Percentiles rank a stretch among this genome's conserved stretches.
Evolutionary conservation across 2,113 vertebrate genomes (phyloP).

Genomic region (Cathartes aura): DNA sequence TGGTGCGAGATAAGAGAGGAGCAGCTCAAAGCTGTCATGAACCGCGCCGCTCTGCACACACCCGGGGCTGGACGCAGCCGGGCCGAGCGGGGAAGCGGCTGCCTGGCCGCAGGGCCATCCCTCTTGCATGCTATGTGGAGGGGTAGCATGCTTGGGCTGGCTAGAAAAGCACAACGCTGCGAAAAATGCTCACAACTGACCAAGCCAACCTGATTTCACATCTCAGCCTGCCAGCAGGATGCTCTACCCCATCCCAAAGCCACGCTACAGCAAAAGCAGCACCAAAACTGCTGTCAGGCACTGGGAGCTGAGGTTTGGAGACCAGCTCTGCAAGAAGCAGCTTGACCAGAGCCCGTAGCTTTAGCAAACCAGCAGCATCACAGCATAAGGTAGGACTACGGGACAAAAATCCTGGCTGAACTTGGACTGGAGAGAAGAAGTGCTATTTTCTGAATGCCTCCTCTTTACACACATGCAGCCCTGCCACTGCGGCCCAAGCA

Average conservation of each 20-base stretch:
- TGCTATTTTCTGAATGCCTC: fast-evolving
- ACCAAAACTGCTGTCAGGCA: background rate
- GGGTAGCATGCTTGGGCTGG: background rate
- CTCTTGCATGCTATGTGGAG: background rate
- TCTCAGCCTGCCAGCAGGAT: background rate
- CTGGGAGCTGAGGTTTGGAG: background rate
- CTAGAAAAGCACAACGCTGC: background rate
- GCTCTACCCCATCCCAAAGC: background rate
- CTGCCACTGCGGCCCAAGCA: background rate
- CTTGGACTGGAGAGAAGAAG: background rate
- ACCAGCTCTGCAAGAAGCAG: background rate
- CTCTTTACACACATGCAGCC: fast-evolving
- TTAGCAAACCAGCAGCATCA: background rate
- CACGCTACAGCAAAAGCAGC: background rate
- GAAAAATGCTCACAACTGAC: background rate
- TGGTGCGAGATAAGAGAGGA: conserved; percentile 48
- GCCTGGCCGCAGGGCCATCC: background rate
- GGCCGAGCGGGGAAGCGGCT: background rate
- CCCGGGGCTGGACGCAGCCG: background rate
- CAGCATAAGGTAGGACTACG: fast-evolving
- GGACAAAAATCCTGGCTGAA: background rate
- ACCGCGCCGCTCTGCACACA: background rate
- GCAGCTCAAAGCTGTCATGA: conserved; percentile 16
- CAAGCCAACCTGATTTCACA: background rate
- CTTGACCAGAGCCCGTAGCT: background rate